Conservation (phyloP, 1,140 invertebrate species). For the Nephila pilipes region DNA sequence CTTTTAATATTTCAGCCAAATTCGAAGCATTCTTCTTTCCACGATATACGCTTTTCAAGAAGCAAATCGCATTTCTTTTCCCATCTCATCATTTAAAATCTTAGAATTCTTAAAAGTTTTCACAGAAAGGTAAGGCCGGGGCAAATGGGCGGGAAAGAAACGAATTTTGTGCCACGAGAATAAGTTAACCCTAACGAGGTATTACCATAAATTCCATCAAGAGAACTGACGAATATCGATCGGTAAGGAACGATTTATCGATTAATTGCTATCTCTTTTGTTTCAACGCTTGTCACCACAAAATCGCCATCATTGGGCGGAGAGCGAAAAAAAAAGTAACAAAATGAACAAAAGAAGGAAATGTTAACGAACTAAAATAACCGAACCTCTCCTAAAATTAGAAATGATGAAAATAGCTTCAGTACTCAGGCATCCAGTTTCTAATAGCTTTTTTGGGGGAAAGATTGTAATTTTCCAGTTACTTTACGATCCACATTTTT, state of each 20-base stretch:
- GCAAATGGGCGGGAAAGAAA: not conserved
- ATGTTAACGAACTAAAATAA: constrained; percentile 10
- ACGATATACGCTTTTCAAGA: not conserved
- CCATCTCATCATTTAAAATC: not conserved
- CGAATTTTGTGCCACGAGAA: not conserved
- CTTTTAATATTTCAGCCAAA: not conserved
- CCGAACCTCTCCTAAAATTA: constrained; percentile 8
- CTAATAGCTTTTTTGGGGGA: constrained; percentile 21
- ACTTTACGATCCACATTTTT: not conserved
- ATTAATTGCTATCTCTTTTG: constrained; percentile 53
- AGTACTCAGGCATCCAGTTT: not conserved
- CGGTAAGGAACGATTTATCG: constrained; percentile 9
- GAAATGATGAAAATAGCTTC: constrained; percentile 39
- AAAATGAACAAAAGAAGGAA: not conserved
- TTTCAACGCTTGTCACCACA: constrained; percentile 43
- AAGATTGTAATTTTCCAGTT: constrained; percentile 41
- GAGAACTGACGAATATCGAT: constrained; percentile 32
- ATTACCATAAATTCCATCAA: constrained; percentile 55
- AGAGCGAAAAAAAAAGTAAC: not conserved
- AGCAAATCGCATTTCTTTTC: not conserved
- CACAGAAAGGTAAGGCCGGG: not conserved
- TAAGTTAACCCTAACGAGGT: constrained; percentile 18
- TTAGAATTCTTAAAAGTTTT: not conserved
- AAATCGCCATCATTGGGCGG: constrained; percentile 10
- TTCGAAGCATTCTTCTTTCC: not conserved